These are phyloP conservation scores for Centropus bengalensis DNA, from an alignment of 2,113 vertebrate species.

Conservation along the genomic window DNA sequence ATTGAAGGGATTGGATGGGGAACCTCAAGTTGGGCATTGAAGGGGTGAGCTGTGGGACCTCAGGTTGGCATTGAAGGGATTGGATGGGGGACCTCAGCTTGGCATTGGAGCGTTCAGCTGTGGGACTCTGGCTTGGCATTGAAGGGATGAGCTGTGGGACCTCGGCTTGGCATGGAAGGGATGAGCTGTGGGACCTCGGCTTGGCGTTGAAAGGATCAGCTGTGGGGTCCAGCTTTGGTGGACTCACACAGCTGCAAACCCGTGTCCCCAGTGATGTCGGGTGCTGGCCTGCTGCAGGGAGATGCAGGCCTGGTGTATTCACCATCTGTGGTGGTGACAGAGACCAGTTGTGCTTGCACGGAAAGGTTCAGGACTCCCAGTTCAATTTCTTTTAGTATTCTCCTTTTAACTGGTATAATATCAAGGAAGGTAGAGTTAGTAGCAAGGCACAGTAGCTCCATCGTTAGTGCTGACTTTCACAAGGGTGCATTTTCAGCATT, in stretches of 20 bases:
- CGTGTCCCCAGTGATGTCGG: not conserved
- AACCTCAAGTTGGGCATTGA: not conserved
- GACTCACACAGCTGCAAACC: not conserved
- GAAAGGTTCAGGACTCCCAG: not conserved
- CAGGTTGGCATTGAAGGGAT: not conserved
- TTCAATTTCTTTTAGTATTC: not conserved
- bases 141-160: too few species aligned
- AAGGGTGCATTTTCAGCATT: slow-evolving; percentile 1
- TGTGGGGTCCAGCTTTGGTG: too few species aligned
- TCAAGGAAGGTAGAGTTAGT: slow-evolving; percentile 23
- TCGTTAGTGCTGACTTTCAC: not conserved
- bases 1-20: not conserved
- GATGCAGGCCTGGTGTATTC: not conserved
- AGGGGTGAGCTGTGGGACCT: not conserved
- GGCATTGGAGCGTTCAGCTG: too few species aligned
- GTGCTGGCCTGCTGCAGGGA: not conserved
- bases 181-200: too few species aligned
- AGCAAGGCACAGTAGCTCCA: not conserved
- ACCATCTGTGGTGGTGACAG: not conserved
- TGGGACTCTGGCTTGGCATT: too few species aligned
- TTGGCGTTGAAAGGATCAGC: too few species aligned
- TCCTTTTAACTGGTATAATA: not conserved
- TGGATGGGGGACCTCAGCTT: not conserved
- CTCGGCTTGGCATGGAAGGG: too few species aligned
- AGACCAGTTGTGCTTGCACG: not conserved